Evolutionary conservation across 1,140 invertebrate species (phyloP), one percentile per base, ranked within the genome.

Genomic region (Andricus grossulariae): DNA sequence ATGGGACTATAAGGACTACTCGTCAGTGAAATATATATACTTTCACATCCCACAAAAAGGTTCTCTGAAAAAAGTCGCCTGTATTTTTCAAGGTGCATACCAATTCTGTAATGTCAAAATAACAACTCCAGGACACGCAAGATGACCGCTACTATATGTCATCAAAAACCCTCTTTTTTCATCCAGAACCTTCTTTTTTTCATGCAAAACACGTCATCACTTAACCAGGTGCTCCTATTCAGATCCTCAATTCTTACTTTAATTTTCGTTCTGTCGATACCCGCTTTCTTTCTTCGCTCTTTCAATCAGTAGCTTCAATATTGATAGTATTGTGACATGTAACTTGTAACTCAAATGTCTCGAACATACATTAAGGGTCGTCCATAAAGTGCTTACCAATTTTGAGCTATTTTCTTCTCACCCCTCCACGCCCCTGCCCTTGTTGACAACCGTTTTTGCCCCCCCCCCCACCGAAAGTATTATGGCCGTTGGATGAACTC

Each of bases 71-170:
- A 73, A 32, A 55, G 7, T 25, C 49, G 74, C 51, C 39, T 45
- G 74, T 74, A 79, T 84, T 77, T 79, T 51, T 45, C 71, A 72
- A 78, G 74, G 70, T 52, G 71, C 60, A 73, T 77, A 74, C 55
- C 66, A 79, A 80, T 77, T 76, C 77, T 70, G 49, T 83, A 79
- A 80, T 80, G 82, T 21, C 76, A 83, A 71, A 79, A 80, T 85
- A 85, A 85, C 83, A 83, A 83, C 74, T 72, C 50, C 16, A 49
- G 52, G 66, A 83, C 82, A 85, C 84, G 84, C 84, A 73, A 85
- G 77, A 71, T 66, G 39, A 60, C 57, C 57, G 57, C 16, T 60
- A 60, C 32, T 18, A 8, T 54, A 15, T 18, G 74, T 74, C 45
- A n/a, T n/a, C 77, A 76, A 60, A n/a, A n/a, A n/a, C n/a, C n/a